These are phyloP conservation scores for Tetraneura akinire DNA, from an alignment of 1,140 invertebrate genomes.

Conservation along the genomic window DNA sequence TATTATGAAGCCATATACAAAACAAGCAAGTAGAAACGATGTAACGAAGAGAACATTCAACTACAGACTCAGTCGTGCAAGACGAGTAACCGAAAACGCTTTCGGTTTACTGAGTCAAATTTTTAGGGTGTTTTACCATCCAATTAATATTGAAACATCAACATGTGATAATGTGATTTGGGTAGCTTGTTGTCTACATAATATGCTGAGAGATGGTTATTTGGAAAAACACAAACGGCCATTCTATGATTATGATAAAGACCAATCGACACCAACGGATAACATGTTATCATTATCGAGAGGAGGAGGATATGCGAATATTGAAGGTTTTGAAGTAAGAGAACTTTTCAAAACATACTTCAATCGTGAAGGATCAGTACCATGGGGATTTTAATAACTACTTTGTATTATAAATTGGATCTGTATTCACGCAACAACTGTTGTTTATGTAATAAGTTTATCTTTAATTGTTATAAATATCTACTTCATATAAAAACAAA, in stretches of 20 bases:
- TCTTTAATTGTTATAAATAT: too few species aligned
- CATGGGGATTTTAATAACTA: too few species aligned
- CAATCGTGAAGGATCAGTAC: too few species aligned
- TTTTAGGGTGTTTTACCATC: conserved; percentile 52
- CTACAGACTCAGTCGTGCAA: conserved; percentile 55
- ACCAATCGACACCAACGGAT: background rate
- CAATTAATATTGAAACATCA: conserved; percentile 56
- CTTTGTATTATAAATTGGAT: too few species aligned
- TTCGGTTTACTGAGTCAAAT: conserved; percentile 55
- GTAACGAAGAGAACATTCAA: conserved; percentile 57
- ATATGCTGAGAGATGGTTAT: conserved; percentile 39
- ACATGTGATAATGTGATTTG: conserved; percentile 56
- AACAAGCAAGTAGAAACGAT: conserved; percentile 14
- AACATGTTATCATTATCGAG: too few species aligned
- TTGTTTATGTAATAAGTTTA: too few species aligned
- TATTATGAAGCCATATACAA: conserved; percentile 59
- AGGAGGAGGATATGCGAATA: too few species aligned
- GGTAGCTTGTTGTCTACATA: conserved; percentile 55
- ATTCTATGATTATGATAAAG: background rate
- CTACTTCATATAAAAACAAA: too few species aligned
- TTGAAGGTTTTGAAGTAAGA: too few species aligned
- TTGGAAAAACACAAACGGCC: background rate
- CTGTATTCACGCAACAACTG: too few species aligned
- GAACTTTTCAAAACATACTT: too few species aligned
- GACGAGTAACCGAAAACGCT: conserved; percentile 57